phyloP scores from a whole-genome alignment of 1,140 invertebrate genomes.

The Whitmania pigra region DNA sequence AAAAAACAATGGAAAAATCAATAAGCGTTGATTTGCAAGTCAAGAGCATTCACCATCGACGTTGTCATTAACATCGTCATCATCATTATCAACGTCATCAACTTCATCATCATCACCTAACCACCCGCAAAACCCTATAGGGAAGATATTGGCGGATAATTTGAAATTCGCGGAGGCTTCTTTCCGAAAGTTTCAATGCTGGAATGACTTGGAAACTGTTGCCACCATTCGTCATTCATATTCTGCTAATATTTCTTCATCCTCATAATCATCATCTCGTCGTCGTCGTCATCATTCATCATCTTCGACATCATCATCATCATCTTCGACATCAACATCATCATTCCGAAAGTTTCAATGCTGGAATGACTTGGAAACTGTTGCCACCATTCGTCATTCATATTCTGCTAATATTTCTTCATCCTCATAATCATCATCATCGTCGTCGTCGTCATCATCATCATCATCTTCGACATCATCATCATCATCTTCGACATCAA shows the following conservation, averaged over 20 bases:
- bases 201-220: too few species aligned
- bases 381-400: too few species aligned
- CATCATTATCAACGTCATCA: not conserved
- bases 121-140: too few species aligned
- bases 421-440: constrained; percentile 11
- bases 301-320: constrained; percentile 7
- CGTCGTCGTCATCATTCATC: constrained; percentile 9
- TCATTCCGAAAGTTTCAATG: not conserved
- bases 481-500: constrained; percentile 5
- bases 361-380: too few species aligned
- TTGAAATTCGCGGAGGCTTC: too few species aligned
- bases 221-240: too few species aligned
- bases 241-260: not conserved
- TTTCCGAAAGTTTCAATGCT: too few species aligned
- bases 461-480: constrained; percentile 2
- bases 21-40: too few species aligned
- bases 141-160: too few species aligned
- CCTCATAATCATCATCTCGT: constrained; percentile 12
- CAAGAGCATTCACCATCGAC: not conserved
- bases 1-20: too few species aligned
- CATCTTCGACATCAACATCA: constrained; percentile 6
- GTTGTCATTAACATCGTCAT: not conserved
- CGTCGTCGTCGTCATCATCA: constrained; percentile 11
- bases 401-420: not conserved
- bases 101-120: not conserved